These are phyloP conservation scores for Callosobruchus maculatus DNA, from an alignment of 2,888 invertebrate species.

Conservation along the genomic window DNA sequence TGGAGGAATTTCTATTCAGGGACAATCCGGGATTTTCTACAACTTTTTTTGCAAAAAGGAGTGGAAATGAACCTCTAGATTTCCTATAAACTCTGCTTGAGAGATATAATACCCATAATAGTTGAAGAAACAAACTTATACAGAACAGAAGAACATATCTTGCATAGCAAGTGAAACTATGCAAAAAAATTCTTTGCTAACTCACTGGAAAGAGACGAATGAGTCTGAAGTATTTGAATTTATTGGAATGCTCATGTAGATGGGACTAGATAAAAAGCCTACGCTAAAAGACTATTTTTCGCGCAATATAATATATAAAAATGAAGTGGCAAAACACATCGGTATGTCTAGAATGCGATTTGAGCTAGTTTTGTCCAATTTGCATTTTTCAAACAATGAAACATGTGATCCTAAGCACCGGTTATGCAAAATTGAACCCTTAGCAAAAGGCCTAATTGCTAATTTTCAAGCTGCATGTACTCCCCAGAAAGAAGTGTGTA, in stretches of 20 bases:
- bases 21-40: not conserved
- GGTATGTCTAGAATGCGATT: conserved; percentile 13
- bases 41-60: not conserved
- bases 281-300: conserved; percentile 14
- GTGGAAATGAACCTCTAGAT: not conserved
- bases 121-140: conserved; percentile 13
- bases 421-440: conserved; percentile 17
- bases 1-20: not conserved
- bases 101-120: conserved; percentile 1
- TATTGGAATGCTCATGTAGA: conserved; percentile 21
- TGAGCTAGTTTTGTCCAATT: conserved; percentile 9
- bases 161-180: conserved; percentile 10
- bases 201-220: conserved; percentile 10
- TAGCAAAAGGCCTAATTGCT: conserved; percentile 15
- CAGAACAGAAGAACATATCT: conserved; percentile 9
- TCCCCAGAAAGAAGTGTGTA: conserved; percentile 25
- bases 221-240: conserved; percentile 16
- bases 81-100: conserved; percentile 1
- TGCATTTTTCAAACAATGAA: conserved; percentile 23
- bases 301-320: conserved; percentile 7
- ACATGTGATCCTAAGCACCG: conserved; percentile 3
- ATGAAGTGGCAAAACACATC: not conserved
- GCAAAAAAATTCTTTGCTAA: not conserved
- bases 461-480: conserved; percentile 22
- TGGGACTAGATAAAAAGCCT: conserved; percentile 20